These are phyloP conservation scores for Champsocephalus esox DNA, from an alignment of 2,797 vertebrate species.

Conservation along the genomic window DNA sequence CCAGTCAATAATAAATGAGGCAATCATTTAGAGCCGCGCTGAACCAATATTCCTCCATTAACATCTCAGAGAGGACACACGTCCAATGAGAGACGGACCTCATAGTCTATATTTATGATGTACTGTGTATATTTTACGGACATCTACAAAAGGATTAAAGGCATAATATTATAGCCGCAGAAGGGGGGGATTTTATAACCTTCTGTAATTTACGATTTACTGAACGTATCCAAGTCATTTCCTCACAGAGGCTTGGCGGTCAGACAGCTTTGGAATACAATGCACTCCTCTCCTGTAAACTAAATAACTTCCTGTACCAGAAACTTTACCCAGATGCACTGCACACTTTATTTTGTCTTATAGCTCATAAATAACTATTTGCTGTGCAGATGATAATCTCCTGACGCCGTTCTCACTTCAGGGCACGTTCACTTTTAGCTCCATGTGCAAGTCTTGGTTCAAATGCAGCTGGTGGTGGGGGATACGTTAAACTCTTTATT, in stretches of 20 bases:
- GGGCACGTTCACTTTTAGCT: background rate
- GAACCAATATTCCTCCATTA: constrained; percentile 46
- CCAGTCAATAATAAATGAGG: constrained; percentile 77
- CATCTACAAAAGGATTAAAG: constrained; percentile 21
- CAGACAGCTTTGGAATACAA: background rate
- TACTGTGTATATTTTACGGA: constrained; percentile 5
- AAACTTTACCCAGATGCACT: background rate
- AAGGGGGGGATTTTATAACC: background rate
- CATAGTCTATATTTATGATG: constrained; percentile 7
- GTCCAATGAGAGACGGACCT: constrained; percentile 24
- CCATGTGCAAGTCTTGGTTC: background rate
- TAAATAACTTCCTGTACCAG: background rate
- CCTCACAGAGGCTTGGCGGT: constrained; percentile 13
- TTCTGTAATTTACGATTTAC: constrained; percentile 28
- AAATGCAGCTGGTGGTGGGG: constrained; percentile 9
- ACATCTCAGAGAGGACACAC: constrained; percentile 7
- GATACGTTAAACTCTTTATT: background rate
- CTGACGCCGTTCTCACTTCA: constrained; percentile 2
- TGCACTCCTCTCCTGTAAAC: background rate
- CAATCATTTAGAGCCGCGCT: constrained; percentile 68
- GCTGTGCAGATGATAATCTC: constrained; percentile 8
- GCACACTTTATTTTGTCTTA: constrained; percentile 1
- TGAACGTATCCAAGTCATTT: constrained; percentile 14
- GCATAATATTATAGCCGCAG: constrained; percentile 8
- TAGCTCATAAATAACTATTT: background rate